Percentiles rank a stretch among this genome's conserved stretches.
Evolutionary conservation across 2,888 invertebrate genomes (phyloP).

Genomic region (Aleiodes leptofemur): DNA sequence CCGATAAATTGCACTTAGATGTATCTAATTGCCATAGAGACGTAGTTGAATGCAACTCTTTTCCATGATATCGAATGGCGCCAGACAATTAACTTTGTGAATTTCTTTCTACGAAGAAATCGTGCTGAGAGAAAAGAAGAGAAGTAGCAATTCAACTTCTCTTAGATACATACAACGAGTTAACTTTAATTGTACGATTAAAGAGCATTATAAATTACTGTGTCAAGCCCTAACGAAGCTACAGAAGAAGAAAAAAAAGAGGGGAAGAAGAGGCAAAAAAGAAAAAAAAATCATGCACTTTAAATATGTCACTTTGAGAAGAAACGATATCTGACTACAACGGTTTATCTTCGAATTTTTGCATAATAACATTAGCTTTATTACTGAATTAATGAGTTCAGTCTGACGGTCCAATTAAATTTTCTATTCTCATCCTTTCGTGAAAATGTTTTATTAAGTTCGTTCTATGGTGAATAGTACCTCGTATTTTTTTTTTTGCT

Average conservation of each 20-base stretch:
- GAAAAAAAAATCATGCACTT: not conserved
- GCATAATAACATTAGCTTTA: not conserved
- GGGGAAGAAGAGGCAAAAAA: not conserved
- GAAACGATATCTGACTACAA: not conserved
- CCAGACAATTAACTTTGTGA: conserved; percentile 70
- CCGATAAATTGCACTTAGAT: conserved; percentile 46
- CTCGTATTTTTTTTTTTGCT: too few species aligned
- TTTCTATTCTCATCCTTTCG: conserved; percentile 12
- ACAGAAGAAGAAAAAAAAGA: not conserved
- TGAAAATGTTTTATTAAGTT: not conserved
- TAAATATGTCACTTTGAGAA: conserved; percentile 2
- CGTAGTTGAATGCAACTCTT: conserved; percentile 25
- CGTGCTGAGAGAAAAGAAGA: conserved; percentile 40
- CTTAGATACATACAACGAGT: conserved; percentile 56
- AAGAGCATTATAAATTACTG: conserved; percentile 66
- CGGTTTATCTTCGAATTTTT: conserved; percentile 18
- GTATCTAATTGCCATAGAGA: conserved; percentile 51
- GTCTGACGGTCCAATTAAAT: conserved; percentile 19
- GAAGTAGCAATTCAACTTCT: conserved; percentile 47
- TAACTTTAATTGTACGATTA: conserved; percentile 68
- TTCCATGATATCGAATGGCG: conserved; percentile 59
- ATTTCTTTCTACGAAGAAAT: conserved; percentile 63
- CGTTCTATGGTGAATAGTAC: not conserved
- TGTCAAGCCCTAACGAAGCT: conserved; percentile 42
- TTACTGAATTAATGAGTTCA: conserved; percentile 8